Evolutionary conservation across 2,113 vertebrate species (phyloP).

Genomic region (Cariama cristata): DNA sequence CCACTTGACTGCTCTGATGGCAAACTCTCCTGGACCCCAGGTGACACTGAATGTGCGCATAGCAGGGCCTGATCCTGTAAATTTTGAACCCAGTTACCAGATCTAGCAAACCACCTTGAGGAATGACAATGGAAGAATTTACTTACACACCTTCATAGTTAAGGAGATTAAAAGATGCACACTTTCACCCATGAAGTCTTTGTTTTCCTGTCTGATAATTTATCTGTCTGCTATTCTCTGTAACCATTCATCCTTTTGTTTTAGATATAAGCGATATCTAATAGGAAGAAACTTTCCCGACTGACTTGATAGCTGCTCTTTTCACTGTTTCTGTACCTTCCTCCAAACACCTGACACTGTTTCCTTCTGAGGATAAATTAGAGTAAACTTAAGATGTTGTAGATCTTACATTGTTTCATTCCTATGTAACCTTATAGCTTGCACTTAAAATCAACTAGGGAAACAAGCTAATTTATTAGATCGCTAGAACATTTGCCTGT

Average conservation of each 20-base stretch:
- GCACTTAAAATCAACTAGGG: not conserved
- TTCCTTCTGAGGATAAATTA: not conserved
- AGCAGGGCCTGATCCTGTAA: not conserved
- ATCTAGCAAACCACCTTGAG: not conserved
- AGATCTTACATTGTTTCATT: not conserved
- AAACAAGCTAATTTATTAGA: not conserved
- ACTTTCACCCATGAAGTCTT: not conserved
- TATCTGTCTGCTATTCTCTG: not conserved
- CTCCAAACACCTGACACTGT: not conserved
- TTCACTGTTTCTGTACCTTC: not conserved
- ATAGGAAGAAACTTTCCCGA: not conserved
- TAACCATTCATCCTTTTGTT: not conserved
- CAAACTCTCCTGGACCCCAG: rapidly evolving
- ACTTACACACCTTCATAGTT: not conserved
- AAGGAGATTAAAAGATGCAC: not conserved
- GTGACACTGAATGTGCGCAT: not conserved
- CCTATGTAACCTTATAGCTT: not conserved
- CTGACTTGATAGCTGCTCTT: not conserved
- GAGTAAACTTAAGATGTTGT: not conserved
- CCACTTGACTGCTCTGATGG: not conserved
- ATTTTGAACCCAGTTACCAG: not conserved
- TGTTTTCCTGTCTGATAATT: not conserved
- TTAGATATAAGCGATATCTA: not conserved
- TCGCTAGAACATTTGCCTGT: not conserved
- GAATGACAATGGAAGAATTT: not conserved